A percentile compares a stretch with the other conserved stretches of the same genome.
phyloP scores from a whole-genome alignment of 2,113 vertebrate genomes.

The Procapra przewalskii region DNA sequence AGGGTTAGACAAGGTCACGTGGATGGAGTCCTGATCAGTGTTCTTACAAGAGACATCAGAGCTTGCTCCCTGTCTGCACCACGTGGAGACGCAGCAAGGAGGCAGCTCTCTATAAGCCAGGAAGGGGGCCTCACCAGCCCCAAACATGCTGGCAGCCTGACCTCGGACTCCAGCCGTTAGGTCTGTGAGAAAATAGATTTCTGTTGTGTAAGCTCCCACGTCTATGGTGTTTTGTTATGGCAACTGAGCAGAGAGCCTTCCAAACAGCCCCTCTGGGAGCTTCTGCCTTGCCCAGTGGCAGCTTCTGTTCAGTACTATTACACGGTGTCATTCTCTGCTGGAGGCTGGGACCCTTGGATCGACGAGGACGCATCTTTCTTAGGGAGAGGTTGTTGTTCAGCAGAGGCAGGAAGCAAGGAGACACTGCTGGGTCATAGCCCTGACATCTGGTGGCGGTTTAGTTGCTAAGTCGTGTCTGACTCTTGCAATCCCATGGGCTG shows the following conservation, averaged over 20 bases:
- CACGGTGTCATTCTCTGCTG: background rate
- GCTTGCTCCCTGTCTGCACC: background rate
- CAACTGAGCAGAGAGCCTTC: background rate
- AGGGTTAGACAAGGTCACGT: background rate
- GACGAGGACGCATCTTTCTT: background rate
- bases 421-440: too few species aligned
- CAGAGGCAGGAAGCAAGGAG: background rate
- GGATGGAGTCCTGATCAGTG: background rate
- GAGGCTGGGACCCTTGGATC: background rate
- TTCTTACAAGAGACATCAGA: background rate
- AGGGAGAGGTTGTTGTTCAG: background rate
- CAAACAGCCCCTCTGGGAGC: background rate
- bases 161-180: background rate
- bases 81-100: background rate
- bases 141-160: background rate
- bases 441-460: background rate
- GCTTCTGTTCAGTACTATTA: background rate
- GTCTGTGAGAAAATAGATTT: background rate
- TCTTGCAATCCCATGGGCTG: background rate
- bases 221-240: background rate
- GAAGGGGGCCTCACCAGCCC: background rate
- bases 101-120: background rate
- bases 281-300: rapidly evolving
- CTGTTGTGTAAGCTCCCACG: background rate
- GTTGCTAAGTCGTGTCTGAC: background rate